phyloP scores from a whole-genome alignment of 2,888 invertebrate genomes.

The Eupithecia insigniata region DNA sequence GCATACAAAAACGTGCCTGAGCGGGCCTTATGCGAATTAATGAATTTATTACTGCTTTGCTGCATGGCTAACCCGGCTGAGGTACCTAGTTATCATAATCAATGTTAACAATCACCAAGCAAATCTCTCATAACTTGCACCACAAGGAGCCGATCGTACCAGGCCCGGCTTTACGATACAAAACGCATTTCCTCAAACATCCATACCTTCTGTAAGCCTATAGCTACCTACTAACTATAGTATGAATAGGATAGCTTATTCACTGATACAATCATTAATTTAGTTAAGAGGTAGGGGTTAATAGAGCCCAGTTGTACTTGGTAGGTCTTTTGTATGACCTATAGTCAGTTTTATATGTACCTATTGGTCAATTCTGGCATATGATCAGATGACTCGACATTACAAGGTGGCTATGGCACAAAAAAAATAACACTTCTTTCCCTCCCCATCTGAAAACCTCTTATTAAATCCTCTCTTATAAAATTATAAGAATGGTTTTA shows the following conservation, averaged over 20 bases:
- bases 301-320: neutral
- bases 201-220: conserved; percentile 4
- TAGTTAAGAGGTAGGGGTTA: neutral
- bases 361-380: too few species aligned
- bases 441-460: too few species aligned
- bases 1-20: too few species aligned
- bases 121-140: conserved; percentile 44
- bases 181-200: conserved; percentile 73
- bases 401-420: too few species aligned
- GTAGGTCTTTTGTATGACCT: neutral
- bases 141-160: conserved; percentile 62
- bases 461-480: too few species aligned
- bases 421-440: neutral
- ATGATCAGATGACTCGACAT: too few species aligned
- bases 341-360: neutral
- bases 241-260: neutral
- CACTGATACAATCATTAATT: conserved; percentile 11
- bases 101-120: neutral
- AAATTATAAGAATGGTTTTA: too few species aligned
- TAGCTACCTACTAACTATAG: conserved; percentile 18
- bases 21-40: too few species aligned
- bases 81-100: neutral
- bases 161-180: conserved; percentile 60
- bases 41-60: too few species aligned
- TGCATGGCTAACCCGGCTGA: too few species aligned